A percentile compares a stretch with the other conserved stretches of the same genome.
phyloP scores from a whole-genome alignment of 2,888 invertebrate species.

The Drosophila koepferae region DNA sequence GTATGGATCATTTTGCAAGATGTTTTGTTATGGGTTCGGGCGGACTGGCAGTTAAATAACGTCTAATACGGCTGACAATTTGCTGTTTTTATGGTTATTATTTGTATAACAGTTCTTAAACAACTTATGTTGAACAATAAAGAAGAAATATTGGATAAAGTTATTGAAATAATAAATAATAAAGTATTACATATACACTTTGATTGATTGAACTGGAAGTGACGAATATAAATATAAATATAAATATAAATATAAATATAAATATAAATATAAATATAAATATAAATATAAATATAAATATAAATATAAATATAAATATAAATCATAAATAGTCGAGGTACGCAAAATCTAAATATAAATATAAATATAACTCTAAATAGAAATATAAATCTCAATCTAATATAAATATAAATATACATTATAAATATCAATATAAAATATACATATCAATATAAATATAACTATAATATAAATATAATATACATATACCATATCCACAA shows the following conservation, averaged over 20 bases:
- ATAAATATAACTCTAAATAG: conserved; percentile 1
- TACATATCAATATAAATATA: neutral
- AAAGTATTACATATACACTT: neutral
- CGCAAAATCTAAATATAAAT: conserved; percentile 1
- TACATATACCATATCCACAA: too few relatives aligned
- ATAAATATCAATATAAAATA: neutral
- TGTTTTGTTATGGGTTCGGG: conserved; percentile 29
- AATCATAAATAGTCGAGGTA: conserved; percentile 1
- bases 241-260: conserved; percentile 1
- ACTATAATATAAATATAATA: neutral
- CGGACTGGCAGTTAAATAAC: conserved; percentile 20
- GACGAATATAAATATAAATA: neutral
- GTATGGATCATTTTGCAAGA: conserved; percentile 11
- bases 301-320: conserved; percentile 1
- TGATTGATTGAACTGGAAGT: neutral
- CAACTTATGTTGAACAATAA: conserved; percentile 4
- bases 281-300: conserved; percentile 1
- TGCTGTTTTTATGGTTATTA: conserved; percentile 34
- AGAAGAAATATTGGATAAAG: neutral
- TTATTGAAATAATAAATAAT: neutral
- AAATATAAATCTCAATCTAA: neutral
- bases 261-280: conserved; percentile 1
- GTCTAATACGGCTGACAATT: conserved; percentile 41
- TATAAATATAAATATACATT: conserved; percentile 1
- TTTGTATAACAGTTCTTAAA: neutral